Percentiles rank a stretch among this genome's conserved stretches.
Conservation (phyloP, 2,888 invertebrate species). For the Drosophila niveifrons region DNA sequence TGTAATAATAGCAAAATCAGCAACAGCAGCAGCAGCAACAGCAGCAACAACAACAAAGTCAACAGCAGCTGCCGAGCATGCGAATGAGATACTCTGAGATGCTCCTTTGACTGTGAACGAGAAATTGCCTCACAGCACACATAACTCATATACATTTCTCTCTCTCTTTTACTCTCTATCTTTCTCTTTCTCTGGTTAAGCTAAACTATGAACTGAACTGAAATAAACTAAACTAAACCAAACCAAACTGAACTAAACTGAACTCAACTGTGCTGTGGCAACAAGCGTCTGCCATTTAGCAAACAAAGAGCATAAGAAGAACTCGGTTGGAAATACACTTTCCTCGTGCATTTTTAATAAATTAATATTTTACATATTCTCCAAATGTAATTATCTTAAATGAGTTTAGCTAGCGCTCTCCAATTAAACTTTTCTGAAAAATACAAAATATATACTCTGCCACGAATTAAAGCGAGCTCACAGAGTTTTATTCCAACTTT, state of each 20-base stretch:
- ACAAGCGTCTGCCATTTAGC: background rate
- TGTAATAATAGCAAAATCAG: conserved; percentile 77
- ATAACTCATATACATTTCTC: conserved; percentile 12
- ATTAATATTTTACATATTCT: background rate
- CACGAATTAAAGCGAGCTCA: background rate
- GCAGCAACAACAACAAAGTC: conserved; percentile 29
- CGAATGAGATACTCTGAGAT: conserved; percentile 34
- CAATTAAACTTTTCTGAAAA: background rate
- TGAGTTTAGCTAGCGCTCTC: background rate
- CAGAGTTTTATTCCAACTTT: no score
- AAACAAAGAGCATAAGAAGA: background rate
- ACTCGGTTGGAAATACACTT: conserved; percentile 8
- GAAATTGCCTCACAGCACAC: conserved; percentile 2
- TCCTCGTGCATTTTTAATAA: background rate
- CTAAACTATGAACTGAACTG: conserved; percentile 24
- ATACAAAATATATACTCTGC: background rate
- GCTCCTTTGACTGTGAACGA: background rate
- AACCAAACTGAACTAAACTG: background rate
- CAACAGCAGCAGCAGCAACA: conserved; percentile 45
- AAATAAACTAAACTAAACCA: conserved; percentile 7
- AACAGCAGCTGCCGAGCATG: conserved; percentile 30
- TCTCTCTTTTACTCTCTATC: background rate
- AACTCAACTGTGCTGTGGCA: conserved; percentile 4
- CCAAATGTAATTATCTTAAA: background rate
- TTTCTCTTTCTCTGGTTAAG: background rate